These are phyloP conservation scores for Halcyon chelicuti DNA, from an alignment of 2,797 vertebrate species.

Conservation along the genomic window DNA sequence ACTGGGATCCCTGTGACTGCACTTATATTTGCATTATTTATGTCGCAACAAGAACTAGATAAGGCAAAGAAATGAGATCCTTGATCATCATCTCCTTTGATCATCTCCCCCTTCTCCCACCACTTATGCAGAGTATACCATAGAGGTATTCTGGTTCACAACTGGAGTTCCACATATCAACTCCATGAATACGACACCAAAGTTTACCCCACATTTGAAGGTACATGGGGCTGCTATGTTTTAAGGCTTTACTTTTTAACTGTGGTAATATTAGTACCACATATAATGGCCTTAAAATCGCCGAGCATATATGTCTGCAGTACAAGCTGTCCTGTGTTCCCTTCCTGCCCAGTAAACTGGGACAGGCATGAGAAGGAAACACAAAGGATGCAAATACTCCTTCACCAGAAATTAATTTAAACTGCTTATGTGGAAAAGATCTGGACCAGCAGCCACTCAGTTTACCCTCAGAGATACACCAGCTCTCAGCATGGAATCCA, in stretches of 20 bases:
- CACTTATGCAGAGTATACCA: neutral
- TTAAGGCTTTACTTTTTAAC: neutral
- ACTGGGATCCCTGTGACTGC: conserved; percentile 42
- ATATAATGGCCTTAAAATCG: fast-evolving
- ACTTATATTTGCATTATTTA: conserved; percentile 64
- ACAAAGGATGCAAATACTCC: neutral
- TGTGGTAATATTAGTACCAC: too few relatives aligned
- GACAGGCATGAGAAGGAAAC: neutral
- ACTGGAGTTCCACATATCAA: neutral
- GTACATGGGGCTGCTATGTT: fast-evolving
- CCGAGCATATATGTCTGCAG: neutral
- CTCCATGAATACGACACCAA: neutral
- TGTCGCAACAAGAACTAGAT: conserved; percentile 58
- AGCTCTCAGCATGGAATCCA: neutral
- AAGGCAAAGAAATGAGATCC: conserved; percentile 53
- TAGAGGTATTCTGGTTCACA: neutral
- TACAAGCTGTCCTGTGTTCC: neutral
- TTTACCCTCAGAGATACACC: neutral
- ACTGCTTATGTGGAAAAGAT: neutral
- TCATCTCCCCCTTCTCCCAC: conserved; percentile 3
- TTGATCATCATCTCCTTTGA: conserved; percentile 60
- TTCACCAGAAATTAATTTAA: neutral
- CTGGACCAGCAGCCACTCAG: neutral
- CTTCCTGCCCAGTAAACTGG: neutral
- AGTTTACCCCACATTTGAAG: neutral